These are phyloP conservation scores for Macrosiphum euphorbiae DNA, from an alignment of 2,888 invertebrate species.

Conservation along the genomic window DNA sequence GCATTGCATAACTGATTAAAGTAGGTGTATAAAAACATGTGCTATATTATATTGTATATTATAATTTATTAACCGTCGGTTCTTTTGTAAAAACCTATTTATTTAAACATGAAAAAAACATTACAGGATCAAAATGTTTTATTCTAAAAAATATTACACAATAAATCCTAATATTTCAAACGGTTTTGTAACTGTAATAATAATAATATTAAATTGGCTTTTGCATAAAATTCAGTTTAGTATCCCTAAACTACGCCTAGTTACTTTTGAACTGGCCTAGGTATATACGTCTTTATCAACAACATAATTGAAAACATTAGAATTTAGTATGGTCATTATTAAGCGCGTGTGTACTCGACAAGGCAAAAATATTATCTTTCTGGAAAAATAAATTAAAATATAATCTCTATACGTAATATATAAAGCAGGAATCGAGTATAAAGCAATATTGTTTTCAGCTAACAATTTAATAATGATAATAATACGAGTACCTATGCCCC, in stretches of 20 bases:
- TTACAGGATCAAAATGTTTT: background rate
- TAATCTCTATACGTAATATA: background rate
- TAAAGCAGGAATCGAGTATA: background rate
- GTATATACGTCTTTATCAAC: background rate
- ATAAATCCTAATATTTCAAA: background rate
- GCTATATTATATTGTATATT: background rate
- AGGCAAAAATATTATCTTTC: background rate
- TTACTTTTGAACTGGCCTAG: background rate
- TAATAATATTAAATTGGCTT: background rate
- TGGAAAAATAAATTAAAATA: background rate
- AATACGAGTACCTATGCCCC: background rate
- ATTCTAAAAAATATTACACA: background rate
- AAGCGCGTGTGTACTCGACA: background rate
- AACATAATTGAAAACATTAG: background rate
- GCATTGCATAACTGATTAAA: background rate
- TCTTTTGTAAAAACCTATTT: background rate
- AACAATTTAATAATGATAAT: background rate
- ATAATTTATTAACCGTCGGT: too few species aligned
- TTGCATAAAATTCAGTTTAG: background rate
- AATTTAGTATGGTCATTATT: background rate
- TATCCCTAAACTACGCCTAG: background rate
- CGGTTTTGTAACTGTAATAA: background rate
- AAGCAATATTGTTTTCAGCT: background rate
- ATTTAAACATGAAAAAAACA: background rate
- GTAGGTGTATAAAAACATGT: background rate